Base-by-base conservation (phyloP, 2,888 invertebrate species). In the Boloria euphrosyne region DNA sequence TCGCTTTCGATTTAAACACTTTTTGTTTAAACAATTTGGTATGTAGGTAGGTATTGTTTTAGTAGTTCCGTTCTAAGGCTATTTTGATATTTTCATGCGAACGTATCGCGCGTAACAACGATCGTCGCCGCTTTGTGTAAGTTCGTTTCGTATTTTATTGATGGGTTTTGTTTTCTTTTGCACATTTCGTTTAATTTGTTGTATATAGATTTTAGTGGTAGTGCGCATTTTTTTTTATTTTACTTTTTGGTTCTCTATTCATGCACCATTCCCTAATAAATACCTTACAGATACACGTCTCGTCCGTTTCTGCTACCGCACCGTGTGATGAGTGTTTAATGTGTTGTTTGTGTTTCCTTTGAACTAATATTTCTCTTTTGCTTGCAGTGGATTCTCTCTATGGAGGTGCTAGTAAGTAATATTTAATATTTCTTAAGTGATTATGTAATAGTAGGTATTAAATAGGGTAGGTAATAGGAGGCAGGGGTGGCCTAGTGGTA, bases 381-480 rank as follows among this genome's bases (percentile, higher is more conserved):
- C 84, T 85, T 87, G 77, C 93, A 95, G 95, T 95, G 94, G 95
- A 95, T 93, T 95, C 95, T 79, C 91, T 95, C 82, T 94, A 94
- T 94, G 95, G 95, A 93, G 94, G 94, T 87, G 94, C 94, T 87
- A 94, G 94, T 94, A 93, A 94, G 94, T 94, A 87, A 76, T 2
- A 38, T 38, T 10, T 38, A 10, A 10, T 38, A 38, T 38, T 38
- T 10, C 31, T 38, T 38, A 2, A 10, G 31, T 38, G 31, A 38
- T 38, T 38, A 38, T 38, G 31, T 38, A 10, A 7, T 38, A 38
- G 31, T 38, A 38, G 7, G 7, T 38, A 1, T 38, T 38, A 38
- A 10, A 38, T 22, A 31, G 31, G 31, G 31, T 38, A 38, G 3
- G 1, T 38, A 38, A 10, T 22, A 22, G 22, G 22, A 22, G 22